A percentile compares a stretch with the other conserved stretches of the same genome.
Conservation (phyloP, 1,140 invertebrate species). For the Melipona quadrifasciata region DNA sequence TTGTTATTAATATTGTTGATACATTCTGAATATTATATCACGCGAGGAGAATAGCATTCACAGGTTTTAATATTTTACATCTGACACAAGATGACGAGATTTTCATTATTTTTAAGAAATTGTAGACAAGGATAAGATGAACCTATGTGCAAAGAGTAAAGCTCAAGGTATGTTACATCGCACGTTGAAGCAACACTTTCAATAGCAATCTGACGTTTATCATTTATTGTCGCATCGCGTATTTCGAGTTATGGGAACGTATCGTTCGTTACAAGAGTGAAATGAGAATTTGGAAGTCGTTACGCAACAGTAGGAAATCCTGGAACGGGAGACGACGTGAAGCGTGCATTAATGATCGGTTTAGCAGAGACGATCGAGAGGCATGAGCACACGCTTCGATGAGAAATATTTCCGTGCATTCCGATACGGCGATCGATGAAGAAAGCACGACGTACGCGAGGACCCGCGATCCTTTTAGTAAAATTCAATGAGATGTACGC, state of each 20-base stretch:
- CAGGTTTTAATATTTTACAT: too few relatives aligned
- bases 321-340: not conserved
- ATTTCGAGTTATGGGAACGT: not conserved
- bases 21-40: too few relatives aligned
- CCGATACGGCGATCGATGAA: slow-evolving; percentile 10
- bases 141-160: too few relatives aligned
- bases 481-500: slow-evolving; percentile 55
- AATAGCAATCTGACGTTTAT: too few relatives aligned
- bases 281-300: not conserved
- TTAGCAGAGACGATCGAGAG: not conserved
- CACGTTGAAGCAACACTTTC: too few relatives aligned
- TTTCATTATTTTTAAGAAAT: too few relatives aligned
- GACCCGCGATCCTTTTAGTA: slow-evolving; percentile 43
- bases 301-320: slow-evolving; percentile 17
- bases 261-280: not conserved
- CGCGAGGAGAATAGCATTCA: too few relatives aligned
- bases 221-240: not conserved
- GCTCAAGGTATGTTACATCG: too few relatives aligned
- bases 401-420: slow-evolving; percentile 48
- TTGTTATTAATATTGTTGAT: too few relatives aligned
- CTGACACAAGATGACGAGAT: too few relatives aligned
- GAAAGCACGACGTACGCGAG: not conserved
- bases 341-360: slow-evolving; percentile 25
- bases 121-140: too few relatives aligned
- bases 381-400: not conserved